phyloP scores from a whole-genome alignment of 2,797 vertebrate genomes.

The Sebastes itinus region DNA sequence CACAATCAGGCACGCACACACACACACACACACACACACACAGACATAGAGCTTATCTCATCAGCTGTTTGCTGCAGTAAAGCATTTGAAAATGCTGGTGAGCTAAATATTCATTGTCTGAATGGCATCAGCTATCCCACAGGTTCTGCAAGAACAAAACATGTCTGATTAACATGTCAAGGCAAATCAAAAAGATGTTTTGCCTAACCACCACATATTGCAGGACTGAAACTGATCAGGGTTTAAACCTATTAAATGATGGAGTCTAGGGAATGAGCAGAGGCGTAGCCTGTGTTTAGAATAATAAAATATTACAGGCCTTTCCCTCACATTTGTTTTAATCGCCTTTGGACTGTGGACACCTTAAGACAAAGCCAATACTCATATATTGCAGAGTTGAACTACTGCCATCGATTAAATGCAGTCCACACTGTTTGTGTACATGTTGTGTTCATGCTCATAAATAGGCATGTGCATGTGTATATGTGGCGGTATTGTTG shows the following conservation, averaged over 20 bases:
- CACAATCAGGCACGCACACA: conserved; percentile 3
- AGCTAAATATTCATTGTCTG: neutral
- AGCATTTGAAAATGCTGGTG: conserved; percentile 26
- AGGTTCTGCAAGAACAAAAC: neutral
- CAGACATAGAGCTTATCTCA: conserved; percentile 38
- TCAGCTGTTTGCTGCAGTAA: conserved; percentile 12
- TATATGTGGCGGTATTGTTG: neutral
- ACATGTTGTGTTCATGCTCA: neutral
- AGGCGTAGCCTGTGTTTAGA: neutral
- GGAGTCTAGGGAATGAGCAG: neutral
- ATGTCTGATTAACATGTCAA: neutral
- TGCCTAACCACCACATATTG: neutral
- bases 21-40: neutral
- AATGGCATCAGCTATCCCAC: neutral
- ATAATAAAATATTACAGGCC: neutral
- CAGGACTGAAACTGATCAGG: neutral
- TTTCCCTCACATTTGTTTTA: conserved; percentile 6
- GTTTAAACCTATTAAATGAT: neutral
- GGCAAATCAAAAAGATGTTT: neutral
- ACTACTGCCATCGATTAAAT: neutral
- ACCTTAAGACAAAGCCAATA: conserved; percentile 9
- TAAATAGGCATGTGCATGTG: neutral
- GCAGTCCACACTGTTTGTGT: neutral
- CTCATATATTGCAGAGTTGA: neutral
- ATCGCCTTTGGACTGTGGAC: conserved; percentile 22